A percentile compares a stretch with the other conserved stretches of the same genome.
These are phyloP conservation scores for Polymixis flavicincta DNA, from an alignment of 2,888 invertebrate genomes.

Conservation along the genomic window DNA sequence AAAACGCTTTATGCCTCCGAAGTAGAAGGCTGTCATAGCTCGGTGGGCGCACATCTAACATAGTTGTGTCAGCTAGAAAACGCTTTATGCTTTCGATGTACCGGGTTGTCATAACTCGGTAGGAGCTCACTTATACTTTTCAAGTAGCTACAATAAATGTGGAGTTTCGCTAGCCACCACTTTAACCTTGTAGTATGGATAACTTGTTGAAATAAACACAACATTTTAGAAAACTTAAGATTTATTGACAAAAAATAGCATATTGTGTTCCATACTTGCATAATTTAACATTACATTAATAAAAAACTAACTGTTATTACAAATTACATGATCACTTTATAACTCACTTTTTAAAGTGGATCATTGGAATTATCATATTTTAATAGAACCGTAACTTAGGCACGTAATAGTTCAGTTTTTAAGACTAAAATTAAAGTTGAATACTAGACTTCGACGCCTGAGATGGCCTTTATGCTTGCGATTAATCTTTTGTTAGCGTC, in stretches of 20 bases:
- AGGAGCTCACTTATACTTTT: no score
- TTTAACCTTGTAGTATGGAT: neutral
- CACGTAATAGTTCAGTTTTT: neutral
- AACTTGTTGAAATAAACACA: slow-evolving; percentile 3
- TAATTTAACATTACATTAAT: slow-evolving; percentile 50
- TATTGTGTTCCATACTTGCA: slow-evolving; percentile 38
- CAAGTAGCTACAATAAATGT: neutral
- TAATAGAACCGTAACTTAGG: neutral
- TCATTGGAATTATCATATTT: slow-evolving; percentile 7
- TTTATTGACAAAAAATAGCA: slow-evolving; percentile 34
- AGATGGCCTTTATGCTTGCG: slow-evolving; percentile 92
- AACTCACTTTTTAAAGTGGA: slow-evolving; percentile 40
- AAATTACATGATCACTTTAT: slow-evolving; percentile 60
- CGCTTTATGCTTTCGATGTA: no score
- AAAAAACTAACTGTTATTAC: slow-evolving; percentile 34
- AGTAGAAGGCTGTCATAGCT: no score
- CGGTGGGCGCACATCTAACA: no score
- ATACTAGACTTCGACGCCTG: slow-evolving; percentile 89
- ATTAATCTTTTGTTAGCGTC: slow-evolving; percentile 94
- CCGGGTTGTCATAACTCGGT: no score
- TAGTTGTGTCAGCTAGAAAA: no score
- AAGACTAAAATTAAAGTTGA: neutral
- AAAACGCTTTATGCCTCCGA: no score
- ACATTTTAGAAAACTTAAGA: slow-evolving; percentile 14
- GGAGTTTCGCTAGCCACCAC: neutral